Base-by-base conservation (phyloP, 2,888 invertebrate species). In the Troglohyphantes excavatus region DNA sequence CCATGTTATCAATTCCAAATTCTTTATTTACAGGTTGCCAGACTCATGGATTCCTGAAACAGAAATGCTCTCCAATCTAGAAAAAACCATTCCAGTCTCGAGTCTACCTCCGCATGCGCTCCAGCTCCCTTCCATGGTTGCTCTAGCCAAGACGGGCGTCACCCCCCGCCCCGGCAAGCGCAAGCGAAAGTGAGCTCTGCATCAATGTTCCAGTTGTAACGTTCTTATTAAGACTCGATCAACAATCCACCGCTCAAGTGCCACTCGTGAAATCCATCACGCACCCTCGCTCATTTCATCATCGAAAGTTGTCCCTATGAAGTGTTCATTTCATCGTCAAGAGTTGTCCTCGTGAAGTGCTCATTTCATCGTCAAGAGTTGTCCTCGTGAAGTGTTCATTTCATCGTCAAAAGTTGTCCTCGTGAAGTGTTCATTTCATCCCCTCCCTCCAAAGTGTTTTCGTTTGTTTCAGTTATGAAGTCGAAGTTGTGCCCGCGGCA, bases 41-140 rank as follows among this genome's bases (percentile, higher is more conserved):
- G 97, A 98, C 94, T 96, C 97, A 93, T 98, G 98, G 98, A 95
- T 97, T 91, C 94, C 95, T 0, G 97, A 96, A 92, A 93, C 93
- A 33, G 94, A 95, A 92, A 94, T 94, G 78, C 92, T 93, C 91
- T 92, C 92, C 43, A 93, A 93, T 90, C 93, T 94, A 79, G 93
- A 92, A 82, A 92, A 92, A 91, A 92, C 92, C 92, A 92, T 93
- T 92, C 93, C 93, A 81, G 76, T 93, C 73, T 92, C 92, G 79
- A 92, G 92, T 88, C 93, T 93, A 92, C 93, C 93, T 92, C 92
- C 91, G 27, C 92, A 93, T 33, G 78, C 70, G 11, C 70, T 90
- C 19, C 81, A 79, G 11, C 78, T 70, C 33, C 63, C 84, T 23
- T 70, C 53, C 2, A 43, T 84, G 72, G 84, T 61, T 9, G 53